phyloP scores from a whole-genome alignment of 2,797 vertebrate genomes.

The Apogon talboti region DNA sequence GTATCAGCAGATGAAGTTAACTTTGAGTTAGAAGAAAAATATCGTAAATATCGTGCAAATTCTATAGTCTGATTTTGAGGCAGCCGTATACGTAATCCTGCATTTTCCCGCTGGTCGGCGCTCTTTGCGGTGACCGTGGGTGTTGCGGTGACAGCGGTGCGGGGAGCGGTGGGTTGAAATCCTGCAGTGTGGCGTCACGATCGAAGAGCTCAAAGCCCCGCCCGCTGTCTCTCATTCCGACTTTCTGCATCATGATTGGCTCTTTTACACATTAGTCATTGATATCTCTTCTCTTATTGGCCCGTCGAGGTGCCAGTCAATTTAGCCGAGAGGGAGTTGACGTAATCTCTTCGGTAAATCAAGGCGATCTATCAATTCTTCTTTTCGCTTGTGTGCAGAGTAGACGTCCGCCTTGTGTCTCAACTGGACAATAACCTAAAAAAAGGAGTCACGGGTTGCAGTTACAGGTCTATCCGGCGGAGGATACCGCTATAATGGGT shows the following conservation, averaged over 20 bases:
- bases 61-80: background rate
- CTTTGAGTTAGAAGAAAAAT: too few species aligned
- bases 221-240: constrained; percentile 13
- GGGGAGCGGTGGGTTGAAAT: constrained; percentile 77
- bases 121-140: constrained; percentile 55
- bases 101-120: constrained; percentile 65
- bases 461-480: constrained; percentile 45
- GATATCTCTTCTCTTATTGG: constrained; percentile 62
- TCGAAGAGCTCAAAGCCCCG: constrained; percentile 27
- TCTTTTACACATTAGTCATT: constrained; percentile 31
- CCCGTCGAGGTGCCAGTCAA: constrained; percentile 52
- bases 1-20: too few species aligned
- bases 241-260: constrained; percentile 64
- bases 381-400: constrained; percentile 62
- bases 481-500: constrained; percentile 81
- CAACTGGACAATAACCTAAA: constrained; percentile 43
- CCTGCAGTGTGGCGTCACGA: constrained; percentile 88
- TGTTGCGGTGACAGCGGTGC: constrained; percentile 72
- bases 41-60: background rate
- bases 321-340: constrained; percentile 77
- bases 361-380: constrained; percentile 79
- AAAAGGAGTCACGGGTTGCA: constrained; percentile 29
- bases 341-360: constrained; percentile 87
- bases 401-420: constrained; percentile 53
- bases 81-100: background rate